Percentiles rank a stretch among this genome's conserved stretches.
Evolutionary conservation across 2,113 vertebrate genomes (phyloP).

Genomic region (Pogonocichla stellata): DNA sequence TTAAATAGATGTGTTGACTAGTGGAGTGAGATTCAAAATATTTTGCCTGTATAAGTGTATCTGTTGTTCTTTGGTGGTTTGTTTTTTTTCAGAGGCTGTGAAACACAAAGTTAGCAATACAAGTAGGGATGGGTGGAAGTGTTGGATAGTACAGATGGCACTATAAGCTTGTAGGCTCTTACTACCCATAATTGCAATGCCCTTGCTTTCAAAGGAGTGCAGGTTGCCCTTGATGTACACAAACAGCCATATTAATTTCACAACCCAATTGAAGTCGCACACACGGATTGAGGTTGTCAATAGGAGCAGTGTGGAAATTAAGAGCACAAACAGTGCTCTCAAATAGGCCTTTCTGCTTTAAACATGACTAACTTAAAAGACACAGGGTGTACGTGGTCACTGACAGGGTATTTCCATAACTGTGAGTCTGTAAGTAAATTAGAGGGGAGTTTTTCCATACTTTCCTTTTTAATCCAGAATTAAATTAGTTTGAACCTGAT

Average conservation of each 20-base stretch:
- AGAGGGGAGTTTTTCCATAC: neutral
- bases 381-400: neutral
- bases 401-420: neutral
- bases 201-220: conserved; percentile 49
- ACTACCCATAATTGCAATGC: conserved; percentile 60
- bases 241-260: conserved; percentile 57
- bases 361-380: neutral
- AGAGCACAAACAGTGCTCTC: neutral
- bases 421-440: neutral
- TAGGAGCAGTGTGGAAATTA: conserved; percentile 5
- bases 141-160: conserved; percentile 66
- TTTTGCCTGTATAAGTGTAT: conserved; percentile 65
- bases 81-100: conserved; percentile 62
- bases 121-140: conserved; percentile 52
- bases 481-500: neutral
- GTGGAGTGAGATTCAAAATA: conserved; percentile 68
- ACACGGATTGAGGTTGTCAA: conserved; percentile 30
- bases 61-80: conserved; percentile 56
- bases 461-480: neutral
- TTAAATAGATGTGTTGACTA: conserved; percentile 61
- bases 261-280: conserved; percentile 8
- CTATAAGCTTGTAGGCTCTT: conserved; percentile 67
- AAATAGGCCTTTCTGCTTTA: neutral
- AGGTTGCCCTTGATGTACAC: conserved; percentile 34
- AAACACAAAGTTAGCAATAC: conserved; percentile 70